Conservation (phyloP, 2,888 invertebrate genomes). For the Drosophila longiperda region DNA sequence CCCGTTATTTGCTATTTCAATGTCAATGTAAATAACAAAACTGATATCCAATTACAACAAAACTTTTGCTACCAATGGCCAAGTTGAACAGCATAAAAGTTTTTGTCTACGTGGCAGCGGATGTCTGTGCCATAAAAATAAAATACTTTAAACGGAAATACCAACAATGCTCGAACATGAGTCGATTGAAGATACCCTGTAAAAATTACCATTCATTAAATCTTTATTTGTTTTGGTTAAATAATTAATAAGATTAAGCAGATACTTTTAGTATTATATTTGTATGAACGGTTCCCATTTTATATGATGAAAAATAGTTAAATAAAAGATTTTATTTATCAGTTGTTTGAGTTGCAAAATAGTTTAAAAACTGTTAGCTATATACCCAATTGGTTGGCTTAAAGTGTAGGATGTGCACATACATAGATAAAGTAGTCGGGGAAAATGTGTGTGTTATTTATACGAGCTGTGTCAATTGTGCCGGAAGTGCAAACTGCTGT, state of each 20-base stretch:
- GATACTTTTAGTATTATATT: no score
- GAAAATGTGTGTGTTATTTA: neutral
- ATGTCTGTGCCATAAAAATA: conserved; percentile 61
- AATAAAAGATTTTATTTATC: no score
- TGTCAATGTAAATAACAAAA: conserved; percentile 11
- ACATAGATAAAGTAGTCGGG: neutral
- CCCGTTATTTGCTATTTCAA: conserved; percentile 1
- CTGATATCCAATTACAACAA: neutral
- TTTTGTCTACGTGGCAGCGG: conserved; percentile 65
- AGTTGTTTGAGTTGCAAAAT: neutral
- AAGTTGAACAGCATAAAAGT: conserved; percentile 36
- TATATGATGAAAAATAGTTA: no score
- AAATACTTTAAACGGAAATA: conserved; percentile 68
- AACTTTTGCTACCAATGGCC: neutral
- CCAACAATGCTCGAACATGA: conserved; percentile 31
- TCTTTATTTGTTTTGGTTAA: no score
- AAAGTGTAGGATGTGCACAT: neutral
- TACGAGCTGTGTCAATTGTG: conserved; percentile 19
- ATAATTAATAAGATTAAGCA: no score
- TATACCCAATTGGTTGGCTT: neutral
- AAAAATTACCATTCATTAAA: neutral
- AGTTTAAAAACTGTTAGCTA: neutral
- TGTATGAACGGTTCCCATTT: no score
- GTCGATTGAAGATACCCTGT: conserved; percentile 24
- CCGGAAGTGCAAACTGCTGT: conserved; percentile 73